Evolutionary conservation across 1,140 invertebrate species (phyloP), one percentile per base, ranked within the genome.

Genomic region (Zaprionus tsacasi): DNA sequence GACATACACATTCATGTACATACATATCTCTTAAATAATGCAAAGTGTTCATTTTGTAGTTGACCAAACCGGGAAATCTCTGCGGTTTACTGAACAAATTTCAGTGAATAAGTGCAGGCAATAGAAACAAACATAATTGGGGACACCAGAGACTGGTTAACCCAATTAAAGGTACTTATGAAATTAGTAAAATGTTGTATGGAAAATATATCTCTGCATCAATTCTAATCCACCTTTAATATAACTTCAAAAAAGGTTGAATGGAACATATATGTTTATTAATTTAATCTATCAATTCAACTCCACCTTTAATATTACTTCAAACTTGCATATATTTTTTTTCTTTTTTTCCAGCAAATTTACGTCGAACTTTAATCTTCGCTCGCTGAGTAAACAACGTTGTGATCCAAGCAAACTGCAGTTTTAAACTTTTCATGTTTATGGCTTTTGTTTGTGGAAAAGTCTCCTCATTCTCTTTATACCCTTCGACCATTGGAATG

Each of bases 11-110:
- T n/a, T n/a, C n/a, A n/a, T n/a, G 6, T 38, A 55, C 15, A 0
- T 5, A 64, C 38, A 64, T 48, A 40, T 40, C 17, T 12, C 10
- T 17, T 48, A 48, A 48, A 48, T 48, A 11, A 48, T 21, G 17
- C 17, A 48, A 48, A 48, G 1, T 48, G 17, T 6, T 10, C 21
- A 48, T 21, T 21, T 10, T 21, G 11, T 48, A 11, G 17, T 10
- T 11, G 15, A 48, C 45, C 8, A 21, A 48, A 48, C 17, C 8
- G 40, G 40, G 40, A 15, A 43, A 43, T 43, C 40, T 6, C n/a
- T 8, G 40, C 7, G 6, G 38, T 7, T 40, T 6, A 6, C 38
- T 17, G 43, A 11, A 2, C n/a, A n/a, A n/a, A n/a, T n/a, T n/a
- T n/a, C n/a, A n/a, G n/a, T n/a, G 8, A 17, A 61, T 13, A 48